phyloP scores from a whole-genome alignment of 2,797 vertebrate species.

The Rhinichthys osculus region DNA sequence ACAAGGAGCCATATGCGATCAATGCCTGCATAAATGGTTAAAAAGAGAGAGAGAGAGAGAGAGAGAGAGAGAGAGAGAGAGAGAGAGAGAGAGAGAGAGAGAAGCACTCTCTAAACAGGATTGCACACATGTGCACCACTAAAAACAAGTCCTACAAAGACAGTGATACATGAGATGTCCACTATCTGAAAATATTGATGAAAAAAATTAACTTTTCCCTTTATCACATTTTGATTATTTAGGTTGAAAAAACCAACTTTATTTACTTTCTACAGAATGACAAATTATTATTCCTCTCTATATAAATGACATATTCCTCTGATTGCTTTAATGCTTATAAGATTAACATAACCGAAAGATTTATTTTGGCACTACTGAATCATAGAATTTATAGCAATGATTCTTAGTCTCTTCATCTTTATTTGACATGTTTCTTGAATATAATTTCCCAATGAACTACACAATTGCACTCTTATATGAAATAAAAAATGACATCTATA shows the following conservation, averaged over 20 bases:
- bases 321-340: background rate
- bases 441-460: background rate
- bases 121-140: constrained; percentile 3
- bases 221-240: background rate
- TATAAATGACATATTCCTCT: background rate
- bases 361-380: background rate
- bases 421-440: background rate
- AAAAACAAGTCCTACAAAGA: background rate
- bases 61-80: background rate
- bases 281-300: background rate
- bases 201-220: background rate
- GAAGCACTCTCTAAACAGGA: background rate
- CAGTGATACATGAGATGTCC: background rate
- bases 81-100: background rate
- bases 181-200: background rate
- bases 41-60: background rate
- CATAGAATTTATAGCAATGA: background rate
- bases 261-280: background rate
- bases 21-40: constrained; percentile 9
- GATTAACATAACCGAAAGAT: background rate
- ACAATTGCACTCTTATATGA: background rate
- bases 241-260: background rate
- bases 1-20: constrained; percentile 45
- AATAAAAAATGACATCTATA: background rate
- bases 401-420: background rate